Evolutionary conservation across 2,797 vertebrate species (phyloP).

Genomic region (Sarcophilus harrisii): DNA sequence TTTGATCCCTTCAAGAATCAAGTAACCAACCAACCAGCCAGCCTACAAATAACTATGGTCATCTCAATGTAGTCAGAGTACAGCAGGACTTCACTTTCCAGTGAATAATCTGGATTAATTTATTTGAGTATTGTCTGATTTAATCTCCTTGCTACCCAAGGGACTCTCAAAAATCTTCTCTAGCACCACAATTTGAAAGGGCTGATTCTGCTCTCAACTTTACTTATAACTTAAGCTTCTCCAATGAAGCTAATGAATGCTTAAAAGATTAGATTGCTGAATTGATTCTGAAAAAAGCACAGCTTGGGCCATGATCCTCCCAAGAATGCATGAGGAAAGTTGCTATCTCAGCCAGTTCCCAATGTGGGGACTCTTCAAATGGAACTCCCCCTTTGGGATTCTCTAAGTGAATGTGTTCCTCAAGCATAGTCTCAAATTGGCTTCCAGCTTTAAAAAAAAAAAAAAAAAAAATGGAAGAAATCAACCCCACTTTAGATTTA

Average conservation of each 20-base stretch:
- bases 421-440: background rate
- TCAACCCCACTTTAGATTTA: background rate
- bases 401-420: background rate
- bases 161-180: too few relatives aligned
- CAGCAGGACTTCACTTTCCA: background rate
- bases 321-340: background rate
- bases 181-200: too few relatives aligned
- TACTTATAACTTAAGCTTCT: background rate
- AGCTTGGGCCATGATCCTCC: background rate
- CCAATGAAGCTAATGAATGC: background rate
- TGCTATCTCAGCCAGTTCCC: too few relatives aligned
- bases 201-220: too few relatives aligned
- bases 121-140: too few relatives aligned
- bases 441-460: background rate
- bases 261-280: background rate
- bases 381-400: background rate
- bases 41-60: background rate
- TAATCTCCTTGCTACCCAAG: too few relatives aligned
- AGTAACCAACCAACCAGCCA: background rate
- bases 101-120: background rate
- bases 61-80: background rate
- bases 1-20: background rate
- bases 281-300: too few relatives aligned
- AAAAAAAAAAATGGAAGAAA: background rate
- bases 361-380: background rate